phyloP scores from a whole-genome alignment of 1,140 invertebrate genomes.

The Aphis craccivora region DNA sequence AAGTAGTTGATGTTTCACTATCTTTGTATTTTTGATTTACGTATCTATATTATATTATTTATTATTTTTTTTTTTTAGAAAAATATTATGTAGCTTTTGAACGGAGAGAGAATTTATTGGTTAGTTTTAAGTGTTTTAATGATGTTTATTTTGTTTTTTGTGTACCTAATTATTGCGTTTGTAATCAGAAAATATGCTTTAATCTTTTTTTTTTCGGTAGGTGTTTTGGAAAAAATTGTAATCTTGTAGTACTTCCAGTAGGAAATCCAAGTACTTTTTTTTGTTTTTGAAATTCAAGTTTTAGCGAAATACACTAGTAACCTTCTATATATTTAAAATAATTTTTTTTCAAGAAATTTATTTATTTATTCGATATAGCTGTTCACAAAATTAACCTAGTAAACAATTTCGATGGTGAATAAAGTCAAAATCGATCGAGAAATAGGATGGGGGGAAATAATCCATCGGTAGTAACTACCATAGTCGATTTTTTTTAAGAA shows the following conservation, averaged over 20 bases:
- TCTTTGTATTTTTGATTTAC: too few species aligned
- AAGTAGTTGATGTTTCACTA: too few species aligned
- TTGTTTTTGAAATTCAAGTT: not conserved
- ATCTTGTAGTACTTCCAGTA: too few species aligned
- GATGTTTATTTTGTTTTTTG: not conserved
- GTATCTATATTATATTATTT: too few species aligned
- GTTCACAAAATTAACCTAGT: not conserved
- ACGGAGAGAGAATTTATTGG: too few species aligned
- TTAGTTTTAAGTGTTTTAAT: too few species aligned
- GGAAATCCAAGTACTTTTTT: too few species aligned
- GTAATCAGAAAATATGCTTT: not conserved
- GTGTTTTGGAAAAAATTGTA: not conserved
- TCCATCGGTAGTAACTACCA: not conserved
- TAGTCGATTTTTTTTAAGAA: not conserved
- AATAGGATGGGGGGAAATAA: not conserved
- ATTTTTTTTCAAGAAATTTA: not conserved
- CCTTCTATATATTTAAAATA: not conserved
- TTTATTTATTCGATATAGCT: not conserved
- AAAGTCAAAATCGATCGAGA: too few species aligned
- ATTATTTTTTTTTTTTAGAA: not conserved
- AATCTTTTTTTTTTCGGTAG: not conserved
- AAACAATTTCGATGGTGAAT: not conserved
- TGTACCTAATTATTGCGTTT: not conserved
- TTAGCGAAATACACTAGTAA: not conserved
- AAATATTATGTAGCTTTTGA: not conserved